Evolutionary conservation across 2,113 vertebrate species (phyloP), one percentile per base, ranked within the genome.

Genomic region (Xenopus tropicalis): DNA sequence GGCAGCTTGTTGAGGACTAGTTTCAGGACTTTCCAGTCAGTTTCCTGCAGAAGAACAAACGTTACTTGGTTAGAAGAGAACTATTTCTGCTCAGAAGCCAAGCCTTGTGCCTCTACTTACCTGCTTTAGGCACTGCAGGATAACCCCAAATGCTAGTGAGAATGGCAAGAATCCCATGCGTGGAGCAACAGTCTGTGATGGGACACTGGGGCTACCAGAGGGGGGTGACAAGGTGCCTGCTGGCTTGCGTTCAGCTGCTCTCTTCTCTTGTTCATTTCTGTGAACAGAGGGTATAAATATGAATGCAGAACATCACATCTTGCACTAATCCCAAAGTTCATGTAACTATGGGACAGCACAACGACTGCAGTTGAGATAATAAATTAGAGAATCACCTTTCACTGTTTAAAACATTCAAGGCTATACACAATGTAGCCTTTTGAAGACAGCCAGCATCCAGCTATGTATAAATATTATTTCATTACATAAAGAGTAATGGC

Each of bases 1-100:
- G 96, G 95, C 74, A 99, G 82, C 80, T 96, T 97, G 81, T 94
- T 93, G 1, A 99, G 93, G 61, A 99, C 95, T 69, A 98, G 83
- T 82, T 96, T 98, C 80, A 99, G 80, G 67, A 99, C 97, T 80
- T 98, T 98, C 97, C 97, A 99, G 80, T 99, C 96, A 0, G 89
- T 90, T 82, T 99, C 97, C 97, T 99, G 24, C 9, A 21, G 77
- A 43, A 54, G 14, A 4, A 17, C 52, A 64, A 65, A 8, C 19
- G 44, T 25, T 14, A 12, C 29, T 37, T 5, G 5, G 29, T 37
- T 37, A 37, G 29, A n/a, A 42, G 46, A 22, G 37, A 23, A 9
- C 29, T 37, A 4, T 37, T 37, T 37, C 3, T 80, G 29, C 29
- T 37, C 29, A 37, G 5, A 37, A 37, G 6, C 29, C 2, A 37